Percentiles rank a stretch among this genome's conserved stretches.
Evolutionary conservation across 2,113 vertebrate genomes (phyloP).

Genomic region (Sapajus apella): DNA sequence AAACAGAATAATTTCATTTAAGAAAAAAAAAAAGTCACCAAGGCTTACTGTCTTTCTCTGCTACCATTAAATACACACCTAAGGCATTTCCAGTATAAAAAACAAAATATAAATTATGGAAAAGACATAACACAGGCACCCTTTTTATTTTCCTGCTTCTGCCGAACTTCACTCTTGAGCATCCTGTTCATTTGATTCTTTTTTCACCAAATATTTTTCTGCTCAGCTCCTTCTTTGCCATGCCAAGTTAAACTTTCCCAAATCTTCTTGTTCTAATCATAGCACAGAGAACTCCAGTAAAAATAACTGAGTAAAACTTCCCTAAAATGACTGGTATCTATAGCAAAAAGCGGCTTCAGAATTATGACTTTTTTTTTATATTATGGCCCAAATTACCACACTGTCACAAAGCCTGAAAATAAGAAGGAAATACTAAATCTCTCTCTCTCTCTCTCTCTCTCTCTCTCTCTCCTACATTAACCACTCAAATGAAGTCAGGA

Average conservation of each 20-base stretch:
- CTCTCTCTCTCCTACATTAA: neutral
- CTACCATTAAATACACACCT: conserved; percentile 43
- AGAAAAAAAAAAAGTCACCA: conserved; percentile 29
- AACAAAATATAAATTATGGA: conserved; percentile 1
- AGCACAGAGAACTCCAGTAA: conserved; percentile 59
- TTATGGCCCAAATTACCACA: conserved; percentile 34
- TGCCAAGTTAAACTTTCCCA: conserved; percentile 74
- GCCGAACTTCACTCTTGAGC: neutral
- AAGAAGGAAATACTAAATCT: neutral
- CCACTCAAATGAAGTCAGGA: neutral
- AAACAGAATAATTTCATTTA: conserved; percentile 58
- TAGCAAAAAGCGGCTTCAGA: conserved; percentile 56
- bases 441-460: too few species aligned
- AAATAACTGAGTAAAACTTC: conserved; percentile 60
- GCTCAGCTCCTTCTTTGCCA: conserved; percentile 44
- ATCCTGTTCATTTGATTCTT: conserved; percentile 32
- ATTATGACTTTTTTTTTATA: neutral
- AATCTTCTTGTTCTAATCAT: conserved; percentile 75
- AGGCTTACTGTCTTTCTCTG: conserved; percentile 41
- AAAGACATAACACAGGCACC: neutral
- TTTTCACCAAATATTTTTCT: conserved; percentile 63
- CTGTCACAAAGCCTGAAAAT: conserved; percentile 42
- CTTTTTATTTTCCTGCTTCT: conserved; percentile 24
- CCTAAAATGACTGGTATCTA: conserved; percentile 50
- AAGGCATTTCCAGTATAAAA: conserved; percentile 4